Base-by-base conservation (phyloP, 2,113 vertebrate species). In the Barbus barbus region DNA sequence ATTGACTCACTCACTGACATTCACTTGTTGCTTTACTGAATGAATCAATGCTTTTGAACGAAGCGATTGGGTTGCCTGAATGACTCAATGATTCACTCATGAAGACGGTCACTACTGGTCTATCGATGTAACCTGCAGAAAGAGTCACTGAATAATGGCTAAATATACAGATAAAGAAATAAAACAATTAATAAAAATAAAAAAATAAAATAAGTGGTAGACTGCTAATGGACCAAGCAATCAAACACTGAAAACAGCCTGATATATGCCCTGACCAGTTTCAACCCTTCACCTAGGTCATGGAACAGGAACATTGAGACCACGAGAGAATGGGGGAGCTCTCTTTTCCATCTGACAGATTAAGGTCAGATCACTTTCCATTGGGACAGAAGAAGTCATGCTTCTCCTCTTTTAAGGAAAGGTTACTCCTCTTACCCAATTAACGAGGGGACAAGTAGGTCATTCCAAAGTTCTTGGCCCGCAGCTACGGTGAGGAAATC, bases 371-470 rank as follows among this genome's bases (percentile, higher is more conserved):
- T 78, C 73, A 87, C 84, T 87, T 85, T 89, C 78, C 84, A 84
- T 65, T 73, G 84, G 65, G 78, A 84, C 63, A 86, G 71, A 86
- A 86, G 63, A 81, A 81, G 81, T 85, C 86, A 87, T 22, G 78
- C 16, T 84, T 88, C 78, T 73, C 51, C 76, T 86, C 61, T 82
- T 85, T 77, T 81, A 81, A 88, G 82, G 78, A 86, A 84, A 86
- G 84, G 51, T 84, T 86, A 83, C 82, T 84, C 63, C 72, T 86
- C 65, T 88, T 88, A 88, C 81, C 84, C 87, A 88, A 73, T 88
- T 88, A 88, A 88, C 84, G 87, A 88, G 81, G 81, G 84, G 72
- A 88, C 87, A 88, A 88, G 84, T 88, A 81, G 87, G 87, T 84
- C 87, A 31, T 81, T 85, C 76, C 63, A 86, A 83, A 84, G 84